These are phyloP conservation scores for Microplitis manilae DNA, from an alignment of 2,888 invertebrate genomes.

Conservation along the genomic window DNA sequence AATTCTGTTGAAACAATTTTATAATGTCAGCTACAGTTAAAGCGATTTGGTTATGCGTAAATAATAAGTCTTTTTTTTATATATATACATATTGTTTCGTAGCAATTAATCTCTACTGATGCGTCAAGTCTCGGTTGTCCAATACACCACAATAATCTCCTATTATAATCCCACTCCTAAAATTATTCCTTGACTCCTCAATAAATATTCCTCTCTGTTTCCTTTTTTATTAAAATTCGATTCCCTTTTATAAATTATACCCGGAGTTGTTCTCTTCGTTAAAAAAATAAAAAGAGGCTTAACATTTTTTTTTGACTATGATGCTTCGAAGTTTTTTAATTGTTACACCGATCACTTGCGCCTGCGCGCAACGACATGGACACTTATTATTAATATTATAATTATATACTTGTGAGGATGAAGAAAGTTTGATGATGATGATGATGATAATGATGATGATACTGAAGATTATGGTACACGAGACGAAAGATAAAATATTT, in stretches of 20 bases:
- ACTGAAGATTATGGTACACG: not conserved
- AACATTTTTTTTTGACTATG: conserved; percentile 33
- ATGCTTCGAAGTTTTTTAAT: conserved; percentile 63
- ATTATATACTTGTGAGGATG: conserved; percentile 27
- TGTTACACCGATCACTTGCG: conserved; percentile 54
- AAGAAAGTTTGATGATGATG: conserved; percentile 8
- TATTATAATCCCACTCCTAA: not conserved
- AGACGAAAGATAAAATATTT: conserved; percentile 11
- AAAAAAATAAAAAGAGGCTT: conserved; percentile 54
- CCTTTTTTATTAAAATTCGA: conserved; percentile 17
- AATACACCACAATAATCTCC: conserved; percentile 22
- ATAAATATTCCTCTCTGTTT: conserved; percentile 22
- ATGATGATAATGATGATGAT: conserved; percentile 27
- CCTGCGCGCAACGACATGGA: conserved; percentile 42
- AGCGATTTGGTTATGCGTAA: conserved; percentile 23
- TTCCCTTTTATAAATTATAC: conserved; percentile 35
- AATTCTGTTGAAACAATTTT: conserved; percentile 49
- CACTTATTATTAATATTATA: conserved; percentile 20
- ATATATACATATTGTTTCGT: conserved; percentile 20
- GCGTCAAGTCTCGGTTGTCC: conserved; percentile 21
- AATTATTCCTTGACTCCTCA: conserved; percentile 15
- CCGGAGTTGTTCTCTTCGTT: conserved; percentile 64
- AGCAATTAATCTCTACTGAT: conserved; percentile 23
- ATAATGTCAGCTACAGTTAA: conserved; percentile 51
- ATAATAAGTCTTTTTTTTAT: conserved; percentile 10